These are phyloP conservation scores for Lasioglossum lativentre DNA, from an alignment of 2,888 invertebrate species.

Conservation along the genomic window DNA sequence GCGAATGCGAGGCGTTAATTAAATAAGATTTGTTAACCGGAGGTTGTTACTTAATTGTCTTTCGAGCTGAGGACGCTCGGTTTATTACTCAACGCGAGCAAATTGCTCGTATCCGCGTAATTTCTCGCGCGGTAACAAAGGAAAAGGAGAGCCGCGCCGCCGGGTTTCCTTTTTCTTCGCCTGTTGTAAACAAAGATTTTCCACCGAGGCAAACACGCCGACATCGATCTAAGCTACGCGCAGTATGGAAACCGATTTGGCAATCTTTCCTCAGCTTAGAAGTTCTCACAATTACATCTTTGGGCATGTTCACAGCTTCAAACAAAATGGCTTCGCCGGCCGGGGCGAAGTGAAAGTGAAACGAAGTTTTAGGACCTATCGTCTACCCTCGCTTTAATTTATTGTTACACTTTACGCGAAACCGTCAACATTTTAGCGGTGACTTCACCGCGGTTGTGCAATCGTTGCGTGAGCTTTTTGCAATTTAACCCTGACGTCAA, in stretches of 20 bases:
- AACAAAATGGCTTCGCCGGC: background rate
- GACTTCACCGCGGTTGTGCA: background rate
- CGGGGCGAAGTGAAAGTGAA: background rate
- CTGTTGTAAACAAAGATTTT: slow-evolving; percentile 43
- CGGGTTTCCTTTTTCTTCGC: slow-evolving; percentile 48
- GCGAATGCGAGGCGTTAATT: slow-evolving; percentile 62
- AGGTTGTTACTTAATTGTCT: slow-evolving; percentile 69
- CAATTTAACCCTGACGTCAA: background rate
- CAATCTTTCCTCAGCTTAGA: slow-evolving; percentile 35
- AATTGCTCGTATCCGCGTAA: slow-evolving; percentile 71
- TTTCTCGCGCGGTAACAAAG: slow-evolving; percentile 65
- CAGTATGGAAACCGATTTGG: slow-evolving; percentile 42
- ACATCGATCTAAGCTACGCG: slow-evolving; percentile 40
- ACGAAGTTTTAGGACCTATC: background rate
- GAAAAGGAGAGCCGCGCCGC: slow-evolving; percentile 48
- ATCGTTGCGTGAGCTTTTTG: background rate
- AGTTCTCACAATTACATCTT: slow-evolving; percentile 5
- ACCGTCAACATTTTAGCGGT: background rate
- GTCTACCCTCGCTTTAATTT: background rate
- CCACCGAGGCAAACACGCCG: slow-evolving; percentile 25
- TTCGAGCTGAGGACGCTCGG: slow-evolving; percentile 57
- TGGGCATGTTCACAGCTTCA: slow-evolving; percentile 21
- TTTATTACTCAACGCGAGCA: slow-evolving; percentile 67
- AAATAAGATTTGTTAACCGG: slow-evolving; percentile 67
- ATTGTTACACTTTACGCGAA: slow-evolving; percentile 1